Conservation (phyloP, 1,140 invertebrate genomes). For the Odontomachus brunneus region DNA sequence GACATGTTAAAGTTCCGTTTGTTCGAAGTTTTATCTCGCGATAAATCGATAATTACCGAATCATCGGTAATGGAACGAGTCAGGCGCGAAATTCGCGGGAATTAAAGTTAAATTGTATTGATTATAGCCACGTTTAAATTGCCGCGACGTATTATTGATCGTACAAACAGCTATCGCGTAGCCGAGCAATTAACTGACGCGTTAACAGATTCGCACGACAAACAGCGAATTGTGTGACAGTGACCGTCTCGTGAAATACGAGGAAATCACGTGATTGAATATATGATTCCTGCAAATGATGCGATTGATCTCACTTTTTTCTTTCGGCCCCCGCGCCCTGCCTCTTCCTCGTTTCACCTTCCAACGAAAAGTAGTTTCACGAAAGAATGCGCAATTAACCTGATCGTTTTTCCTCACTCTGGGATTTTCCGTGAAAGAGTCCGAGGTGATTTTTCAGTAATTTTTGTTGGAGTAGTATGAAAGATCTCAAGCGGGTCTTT, state of each 20-base stretch:
- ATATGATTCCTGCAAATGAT: not conserved
- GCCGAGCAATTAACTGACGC: not conserved
- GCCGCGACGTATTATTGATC: slow-evolving; percentile 41
- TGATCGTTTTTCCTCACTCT: not conserved
- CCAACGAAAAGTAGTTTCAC: not conserved
- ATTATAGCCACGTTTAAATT: slow-evolving; percentile 52
- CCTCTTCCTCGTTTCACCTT: too few species aligned
- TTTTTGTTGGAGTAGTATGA: not conserved
- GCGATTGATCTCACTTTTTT: not conserved
- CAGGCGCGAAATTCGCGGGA: slow-evolving; percentile 13
- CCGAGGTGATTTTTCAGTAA: not conserved
- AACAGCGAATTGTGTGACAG: not conserved
- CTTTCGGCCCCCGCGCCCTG: too few species aligned
- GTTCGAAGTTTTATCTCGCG: slow-evolving; percentile 26
- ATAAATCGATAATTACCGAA: slow-evolving; percentile 45
- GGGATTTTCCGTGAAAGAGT: not conserved
- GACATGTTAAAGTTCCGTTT: not conserved
- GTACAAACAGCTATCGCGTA: slow-evolving; percentile 12
- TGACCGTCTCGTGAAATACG: not conserved
- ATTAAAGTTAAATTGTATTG: slow-evolving; percentile 57
- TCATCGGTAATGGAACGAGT: not conserved
- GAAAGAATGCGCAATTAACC: not conserved
- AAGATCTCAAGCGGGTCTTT: not conserved
- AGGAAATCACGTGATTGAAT: not conserved
- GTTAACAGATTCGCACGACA: slow-evolving; percentile 40